Conservation (phyloP, 2,888 invertebrate species). For the Papilio elwesi region DNA sequence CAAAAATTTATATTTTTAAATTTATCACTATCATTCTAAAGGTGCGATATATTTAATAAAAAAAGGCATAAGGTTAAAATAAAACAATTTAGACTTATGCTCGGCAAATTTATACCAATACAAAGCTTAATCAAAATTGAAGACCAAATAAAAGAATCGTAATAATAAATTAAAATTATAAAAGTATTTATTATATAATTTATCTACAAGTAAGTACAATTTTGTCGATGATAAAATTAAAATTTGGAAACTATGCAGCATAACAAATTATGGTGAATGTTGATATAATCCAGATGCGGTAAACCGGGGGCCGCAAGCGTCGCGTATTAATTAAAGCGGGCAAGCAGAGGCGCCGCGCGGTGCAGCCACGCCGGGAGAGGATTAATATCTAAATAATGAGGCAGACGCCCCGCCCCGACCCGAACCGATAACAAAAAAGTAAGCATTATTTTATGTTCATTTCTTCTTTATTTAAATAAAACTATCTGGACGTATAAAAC, state of each 20-base stretch:
- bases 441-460: not conserved
- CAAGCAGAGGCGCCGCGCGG: constrained; percentile 45
- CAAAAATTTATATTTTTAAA: too few species aligned
- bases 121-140: too few species aligned
- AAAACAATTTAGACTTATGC: too few species aligned
- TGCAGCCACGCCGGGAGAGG: constrained; percentile 63
- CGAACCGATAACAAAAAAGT: constrained; percentile 60
- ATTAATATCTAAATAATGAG: constrained; percentile 84
- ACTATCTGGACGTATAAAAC: not conserved
- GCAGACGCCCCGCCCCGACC: constrained; percentile 70
- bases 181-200: too few species aligned
- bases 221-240: not conserved
- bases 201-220: not conserved
- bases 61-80: too few species aligned
- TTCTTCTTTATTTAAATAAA: too few species aligned
- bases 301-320: constrained; percentile 54
- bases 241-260: not conserved
- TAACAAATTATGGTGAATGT: constrained; percentile 31
- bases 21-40: too few species aligned
- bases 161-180: too few species aligned
- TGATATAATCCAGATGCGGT: constrained; percentile 38
- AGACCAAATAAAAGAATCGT: too few species aligned
- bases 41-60: too few species aligned
- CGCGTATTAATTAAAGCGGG: constrained; percentile 69
- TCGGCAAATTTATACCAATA: too few species aligned